These are phyloP conservation scores for Sylvicapra grimmia DNA, from an alignment of 2,113 vertebrate genomes.

Conservation along the genomic window DNA sequence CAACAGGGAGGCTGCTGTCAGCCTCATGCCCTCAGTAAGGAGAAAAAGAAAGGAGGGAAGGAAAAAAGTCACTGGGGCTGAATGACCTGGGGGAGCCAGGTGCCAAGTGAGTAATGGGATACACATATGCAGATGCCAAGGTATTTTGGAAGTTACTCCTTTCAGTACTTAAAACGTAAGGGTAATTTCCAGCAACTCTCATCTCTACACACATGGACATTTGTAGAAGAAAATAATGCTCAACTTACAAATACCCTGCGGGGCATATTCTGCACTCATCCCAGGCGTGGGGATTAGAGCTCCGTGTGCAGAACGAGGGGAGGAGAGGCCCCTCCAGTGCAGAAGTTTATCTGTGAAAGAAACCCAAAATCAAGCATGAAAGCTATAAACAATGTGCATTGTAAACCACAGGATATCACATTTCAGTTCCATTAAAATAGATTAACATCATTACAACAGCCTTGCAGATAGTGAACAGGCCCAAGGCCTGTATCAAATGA, in stretches of 20 bases:
- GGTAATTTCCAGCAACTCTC: slow-evolving; percentile 73
- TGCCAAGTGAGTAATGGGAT: slow-evolving; percentile 81
- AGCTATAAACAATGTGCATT: not conserved
- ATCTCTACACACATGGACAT: slow-evolving; percentile 60
- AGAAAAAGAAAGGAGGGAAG: not conserved
- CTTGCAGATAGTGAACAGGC: slow-evolving; percentile 68
- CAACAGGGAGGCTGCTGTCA: slow-evolving; percentile 62
- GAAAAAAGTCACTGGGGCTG: slow-evolving; percentile 42
- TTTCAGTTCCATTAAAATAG: slow-evolving; percentile 62
- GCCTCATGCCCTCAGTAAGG: slow-evolving; percentile 63
- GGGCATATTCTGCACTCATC: slow-evolving; percentile 72
- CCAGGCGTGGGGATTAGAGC: slow-evolving; percentile 68
- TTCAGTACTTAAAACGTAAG: slow-evolving; percentile 73
- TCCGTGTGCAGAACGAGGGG: slow-evolving; percentile 58
- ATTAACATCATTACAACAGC: slow-evolving; percentile 65
- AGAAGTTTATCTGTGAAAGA: slow-evolving; percentile 56
- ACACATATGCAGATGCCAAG: slow-evolving; percentile 69
- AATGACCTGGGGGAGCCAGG: slow-evolving; percentile 49
- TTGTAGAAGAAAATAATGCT: slow-evolving; percentile 52
- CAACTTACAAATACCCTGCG: slow-evolving; percentile 72
- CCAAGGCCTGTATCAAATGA: slow-evolving; percentile 38
- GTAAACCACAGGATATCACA: slow-evolving; percentile 31
- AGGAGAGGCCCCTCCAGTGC: slow-evolving; percentile 56
- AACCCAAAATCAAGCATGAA: slow-evolving; percentile 15
- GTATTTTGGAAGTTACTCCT: slow-evolving; percentile 75